Evolutionary conservation across 1,140 invertebrate species (phyloP), one percentile per base, ranked within the genome.

Genomic region (Lordiphosa stackelbergi): DNA sequence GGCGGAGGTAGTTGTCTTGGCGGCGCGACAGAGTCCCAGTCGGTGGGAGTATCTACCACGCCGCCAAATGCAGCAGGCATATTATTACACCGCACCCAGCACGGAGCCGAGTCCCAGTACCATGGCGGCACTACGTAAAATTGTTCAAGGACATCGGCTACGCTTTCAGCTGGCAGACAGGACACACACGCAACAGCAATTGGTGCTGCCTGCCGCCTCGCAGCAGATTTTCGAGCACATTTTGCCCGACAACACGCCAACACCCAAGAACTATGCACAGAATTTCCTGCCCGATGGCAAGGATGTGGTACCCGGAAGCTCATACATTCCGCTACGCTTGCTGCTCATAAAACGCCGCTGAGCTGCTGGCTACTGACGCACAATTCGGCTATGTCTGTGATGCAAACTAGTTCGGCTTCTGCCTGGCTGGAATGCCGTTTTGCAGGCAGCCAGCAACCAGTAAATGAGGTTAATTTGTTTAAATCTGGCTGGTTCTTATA

Each of bases 251-350:
- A 79, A 84, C 19, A 60, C 73, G 11, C 78, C 83, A 7, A 84
- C 74, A n/a, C 70, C 68, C 7, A 85, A 85, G 61, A 85, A 85
- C 52, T 85, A 85, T 58, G 81, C 81, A 3, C 79, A 68, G 45
- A 69, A 85, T 42, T 85, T 85, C 47, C 47, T 85, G 47, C 81
- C 81, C 4, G 69, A 73, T 22, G 81, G 75, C 62, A 60, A 62
- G 60, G 81, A 85, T 77, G 81, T 85, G 47, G 77, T 68, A 77
- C 81, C 81, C 72, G 81, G 81, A 83, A 85, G 81, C 58, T 85
- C 81, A n/a, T 85, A 85, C 55, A 77, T 85, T 63, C 81, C 81
- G 54, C 59, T 85, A 43, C 56, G 63, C 38, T 16, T 79, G 62
- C 42, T 79, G 42, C 45, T 66, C 48, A 79, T 81, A 64, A 31